Base-by-base conservation (phyloP, 2,888 invertebrate species). In the Amblyteles armatorius region DNA sequence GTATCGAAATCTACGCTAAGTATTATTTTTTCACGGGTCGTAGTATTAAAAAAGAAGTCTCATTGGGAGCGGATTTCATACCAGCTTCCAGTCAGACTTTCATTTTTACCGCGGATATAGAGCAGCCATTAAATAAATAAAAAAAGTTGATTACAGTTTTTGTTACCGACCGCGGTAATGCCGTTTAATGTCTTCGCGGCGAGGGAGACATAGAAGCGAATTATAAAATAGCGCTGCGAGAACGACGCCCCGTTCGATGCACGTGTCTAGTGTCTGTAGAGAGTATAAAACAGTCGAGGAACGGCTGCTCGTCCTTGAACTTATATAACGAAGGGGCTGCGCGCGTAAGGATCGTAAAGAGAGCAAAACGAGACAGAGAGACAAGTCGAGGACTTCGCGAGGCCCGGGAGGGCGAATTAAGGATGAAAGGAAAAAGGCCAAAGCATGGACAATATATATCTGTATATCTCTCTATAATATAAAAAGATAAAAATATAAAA, bases 241-340 rank as follows among this genome's bases (percentile, higher is more conserved):
- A 55, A 22, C 22, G 55, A 55, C 9, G 55, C 55, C 22, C 22
- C 11, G 55, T 55, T 22, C 55, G 55, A 22, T 19, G 55, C 29
- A 26, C 60, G 26, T 26, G 22, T 60, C 13, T 29, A 4, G 60
- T 26, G 60, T 26, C 60, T 22, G 6, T 29, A 33, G 9, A 9
- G 11, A 40, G 6, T 71, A 33, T 26, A 60, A 29, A 60, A 11
- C 60, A 29, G 60, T 29, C 60, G 40, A 73, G 36, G n/a, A 55
- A 48, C 77, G 77, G 65, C 33, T 67, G 33, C 79, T 87, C 82
- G 89, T 88, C 91, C 91, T 91, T 92, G 90, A 90, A 89, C 90
- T 92, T 91, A 91, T 90, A 91, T 91, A 91, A 91, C 88, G 87
- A 88, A 87, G 88, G 88, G 87, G 90, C 76, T 78, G 67, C 80